Evolutionary conservation across 92 coral and sea anemone genomes (phyloP).

Genomic region (Epizoanthus stellaris): DNA sequence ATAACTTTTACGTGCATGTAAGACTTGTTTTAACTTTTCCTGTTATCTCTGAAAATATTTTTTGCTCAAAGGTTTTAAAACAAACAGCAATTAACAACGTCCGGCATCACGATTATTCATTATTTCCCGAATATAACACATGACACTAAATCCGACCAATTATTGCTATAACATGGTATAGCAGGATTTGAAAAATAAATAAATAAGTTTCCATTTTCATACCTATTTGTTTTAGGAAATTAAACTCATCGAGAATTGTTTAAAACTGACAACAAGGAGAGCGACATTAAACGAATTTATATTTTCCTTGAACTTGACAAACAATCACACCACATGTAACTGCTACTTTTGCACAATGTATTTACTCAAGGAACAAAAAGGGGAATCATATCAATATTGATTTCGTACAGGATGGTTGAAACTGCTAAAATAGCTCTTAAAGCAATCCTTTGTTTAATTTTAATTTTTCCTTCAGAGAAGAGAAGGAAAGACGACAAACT

Average conservation of each 20-base stretch:
- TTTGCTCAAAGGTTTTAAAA: not conserved
- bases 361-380: conserved; percentile 8
- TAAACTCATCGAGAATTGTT: conserved; percentile 12
- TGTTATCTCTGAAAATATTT: not conserved
- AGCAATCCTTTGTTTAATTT: not conserved
- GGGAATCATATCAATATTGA: conserved; percentile 16
- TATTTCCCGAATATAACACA: not conserved
- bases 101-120: not conserved
- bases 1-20: not conserved
- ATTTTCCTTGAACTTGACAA: not conserved
- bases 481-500: too few species aligned
- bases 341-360: not conserved
- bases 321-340: not conserved
- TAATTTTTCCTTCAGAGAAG: not conserved
- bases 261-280: not conserved
- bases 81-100: not conserved
- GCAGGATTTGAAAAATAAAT: conserved; percentile 14
- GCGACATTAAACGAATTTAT: not conserved
- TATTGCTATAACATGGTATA: conserved; percentile 3
- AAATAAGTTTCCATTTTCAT: not conserved
- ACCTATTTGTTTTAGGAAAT: conserved; percentile 26
- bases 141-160: conserved; percentile 1
- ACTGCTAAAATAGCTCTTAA: not conserved
- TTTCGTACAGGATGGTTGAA: conserved; percentile 8
- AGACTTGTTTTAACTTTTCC: too few species aligned